Base-by-base conservation (phyloP, 92 coral and sea anemone genomes). In the Ricordea florida region DNA sequence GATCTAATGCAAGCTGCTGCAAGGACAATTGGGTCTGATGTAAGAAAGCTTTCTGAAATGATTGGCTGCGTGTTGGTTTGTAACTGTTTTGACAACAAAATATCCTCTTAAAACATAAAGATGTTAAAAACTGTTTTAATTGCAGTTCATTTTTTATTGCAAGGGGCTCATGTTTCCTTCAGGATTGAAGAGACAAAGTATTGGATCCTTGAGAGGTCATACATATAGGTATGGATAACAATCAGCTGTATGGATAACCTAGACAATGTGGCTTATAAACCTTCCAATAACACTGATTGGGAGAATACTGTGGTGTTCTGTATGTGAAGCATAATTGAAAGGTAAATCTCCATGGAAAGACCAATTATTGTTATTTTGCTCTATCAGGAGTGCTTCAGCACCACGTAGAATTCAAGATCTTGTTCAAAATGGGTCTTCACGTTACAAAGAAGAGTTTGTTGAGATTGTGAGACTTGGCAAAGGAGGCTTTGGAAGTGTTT, bases 401-500 rank as follows among this genome's bases (percentile, higher is more conserved):
- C 77, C 77, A 28, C 77, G 41, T 26, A 55, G 56, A 21, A 70
- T 70, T 51, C 85, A 80, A 38, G 85, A 89, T 14, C 82, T 87
- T 7, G 73, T 90, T 51, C 89, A 89, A 45, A 82, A 76, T 77
- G 83, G 90, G 31, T 72, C 90, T 32, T 92, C 97, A 2, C 83
- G 97, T 16, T 96, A 96, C 86, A 78, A 76, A 46, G 99, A 96
- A 21, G 99, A 96, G 85, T 96, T 96, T 86, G 78, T 79, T 0
- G 96, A 96, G 81, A 85, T 85, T 4, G 74, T 61, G 27, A 76
- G 87, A 15, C 74, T 96, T 13, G 99, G 99, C 13, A 96, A 92
- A 72, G 99, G 99, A 10, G 99, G 99, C 21, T 96, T 96, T 81
- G 99, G 98, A 10, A 96, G 97, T 76, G 98, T 92, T 7, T 87